Percentiles rank a stretch among this genome's conserved stretches.
These are phyloP conservation scores for Lerista edwardsae DNA, from an alignment of 2,797 vertebrate genomes.

Conservation along the genomic window DNA sequence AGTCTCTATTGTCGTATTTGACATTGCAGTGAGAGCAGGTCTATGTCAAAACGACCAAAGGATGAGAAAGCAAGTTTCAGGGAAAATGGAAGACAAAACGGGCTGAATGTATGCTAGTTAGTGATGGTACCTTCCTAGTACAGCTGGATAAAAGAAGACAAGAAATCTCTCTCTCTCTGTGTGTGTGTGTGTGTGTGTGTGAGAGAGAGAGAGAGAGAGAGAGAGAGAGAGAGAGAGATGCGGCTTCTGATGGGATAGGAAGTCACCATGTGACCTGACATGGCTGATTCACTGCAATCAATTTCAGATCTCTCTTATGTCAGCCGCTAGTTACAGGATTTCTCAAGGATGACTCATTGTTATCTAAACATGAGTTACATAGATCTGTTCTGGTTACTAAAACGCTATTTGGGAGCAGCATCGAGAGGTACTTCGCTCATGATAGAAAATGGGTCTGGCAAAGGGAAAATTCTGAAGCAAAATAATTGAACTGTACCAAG, in stretches of 20 bases:
- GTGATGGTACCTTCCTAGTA: no score
- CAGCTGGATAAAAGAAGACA: background rate
- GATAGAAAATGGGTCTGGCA: background rate
- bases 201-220: background rate
- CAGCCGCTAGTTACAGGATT: background rate
- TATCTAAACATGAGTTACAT: conserved; percentile 3
- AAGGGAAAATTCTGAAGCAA: background rate
- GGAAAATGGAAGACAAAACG: no score
- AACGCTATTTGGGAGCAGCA: background rate
- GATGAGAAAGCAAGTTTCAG: background rate
- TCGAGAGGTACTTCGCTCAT: background rate
- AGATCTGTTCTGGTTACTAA: background rate
- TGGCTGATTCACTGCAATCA: rapidly evolving
- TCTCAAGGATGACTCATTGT: background rate
- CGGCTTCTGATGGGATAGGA: background rate
- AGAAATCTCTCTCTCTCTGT: no score
- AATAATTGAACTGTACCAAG: conserved; percentile 19
- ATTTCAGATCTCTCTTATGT: background rate
- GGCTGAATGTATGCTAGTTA: no score
- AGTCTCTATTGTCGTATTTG: background rate
- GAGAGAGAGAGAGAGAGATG: background rate
- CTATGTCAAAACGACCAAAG: background rate
- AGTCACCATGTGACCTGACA: rapidly evolving
- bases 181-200: no score
- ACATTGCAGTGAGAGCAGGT: background rate